Base-by-base conservation (phyloP, 2,888 invertebrate species). In the Callyntrura guangdongensis region DNA sequence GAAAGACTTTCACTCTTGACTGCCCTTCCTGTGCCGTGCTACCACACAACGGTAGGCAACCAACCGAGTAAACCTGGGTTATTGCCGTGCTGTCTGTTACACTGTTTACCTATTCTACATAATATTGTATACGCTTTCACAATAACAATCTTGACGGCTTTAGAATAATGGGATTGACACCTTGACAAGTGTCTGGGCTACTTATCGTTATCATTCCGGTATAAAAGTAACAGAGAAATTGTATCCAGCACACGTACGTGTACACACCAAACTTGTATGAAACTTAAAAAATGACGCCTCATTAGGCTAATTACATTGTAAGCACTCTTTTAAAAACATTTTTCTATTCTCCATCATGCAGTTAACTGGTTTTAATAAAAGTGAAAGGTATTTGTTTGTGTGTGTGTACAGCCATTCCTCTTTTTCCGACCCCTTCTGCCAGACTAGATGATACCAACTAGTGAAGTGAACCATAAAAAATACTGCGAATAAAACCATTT, bases 171-270 rank as follows among this genome's bases (percentile, higher is more conserved):
- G 47, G 64, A 83, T 67, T 83, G 83, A 83, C 83, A 83, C 22
- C 67, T 67, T 83, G 83, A 83, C 83, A 83, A 83, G 83, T 83
- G 83, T 25, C n/a, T n/a, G n/a, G n/a, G n/a, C n/a, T n/a, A n/a
- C n/a, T n/a, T 67, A 17, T 20, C 9, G 5, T 12, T n/a, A n/a
- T n/a, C n/a, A n/a, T n/a, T n/a, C n/a, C n/a, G n/a, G n/a, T n/a
- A n/a, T n/a, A n/a, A n/a, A n/a, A n/a, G n/a, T n/a, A n/a, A n/a
- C n/a, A n/a, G n/a, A n/a, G n/a, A n/a, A n/a, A n/a, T n/a, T n/a
- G n/a, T n/a, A n/a, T n/a, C n/a, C n/a, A n/a, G n/a, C n/a, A n/a
- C n/a, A n/a, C n/a, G n/a, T n/a, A n/a, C n/a, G n/a, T n/a, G n/a
- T n/a, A n/a, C n/a, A n/a, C n/a, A n/a, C n/a, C n/a, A n/a, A n/a